Evolutionary conservation across 2,797 vertebrate genomes (phyloP), one percentile per base, ranked within the genome.

Genomic region (Falco novaeseelandiae): DNA sequence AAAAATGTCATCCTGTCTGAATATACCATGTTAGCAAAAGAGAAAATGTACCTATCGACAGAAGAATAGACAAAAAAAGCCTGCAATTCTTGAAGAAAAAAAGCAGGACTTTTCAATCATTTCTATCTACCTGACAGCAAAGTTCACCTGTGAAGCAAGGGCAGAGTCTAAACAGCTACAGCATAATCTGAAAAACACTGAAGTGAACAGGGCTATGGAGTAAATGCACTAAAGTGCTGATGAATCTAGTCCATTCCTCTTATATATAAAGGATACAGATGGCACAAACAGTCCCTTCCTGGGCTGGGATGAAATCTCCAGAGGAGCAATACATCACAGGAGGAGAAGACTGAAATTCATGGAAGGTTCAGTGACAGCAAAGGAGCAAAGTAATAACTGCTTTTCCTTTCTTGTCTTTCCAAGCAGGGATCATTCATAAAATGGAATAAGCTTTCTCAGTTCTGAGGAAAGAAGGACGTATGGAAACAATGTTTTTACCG

Each of bases 1-100:
- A 95, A 92, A 94, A 92, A 88, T 66, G 87, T 89, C 85, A 90
- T 76, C 90, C 87, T 94, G 74, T 93, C 90, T 94, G 79, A 83
- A 86, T 87, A 89, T 65, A 85, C 78, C 29, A 10, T 49, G 79
- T 95, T 95, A 97, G 95, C 69, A 92, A 92, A 87, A 96, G 46
- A 82, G 84, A 74, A 96, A 96, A 93, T 83, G 72, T 30, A 54
- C 67, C 84, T 66, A 70, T 83, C 17, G 55, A 84, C 87, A 94
- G 94, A 90, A 36, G 88, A 96, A 89, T 72, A 93, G 95, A 86
- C 87, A 83, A 87, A 85, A 71, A 87, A 73, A 81, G 18, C 42
- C 48, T 83, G 51, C 65, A 83, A 9, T 92, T 92, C 92, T 70
- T 78, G 69, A 88, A 88, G 89, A 42, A 82, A 83, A 83, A 66